Evolutionary conservation across 1,140 invertebrate genomes (phyloP).

Genomic region (Sesamia nonagrioides): DNA sequence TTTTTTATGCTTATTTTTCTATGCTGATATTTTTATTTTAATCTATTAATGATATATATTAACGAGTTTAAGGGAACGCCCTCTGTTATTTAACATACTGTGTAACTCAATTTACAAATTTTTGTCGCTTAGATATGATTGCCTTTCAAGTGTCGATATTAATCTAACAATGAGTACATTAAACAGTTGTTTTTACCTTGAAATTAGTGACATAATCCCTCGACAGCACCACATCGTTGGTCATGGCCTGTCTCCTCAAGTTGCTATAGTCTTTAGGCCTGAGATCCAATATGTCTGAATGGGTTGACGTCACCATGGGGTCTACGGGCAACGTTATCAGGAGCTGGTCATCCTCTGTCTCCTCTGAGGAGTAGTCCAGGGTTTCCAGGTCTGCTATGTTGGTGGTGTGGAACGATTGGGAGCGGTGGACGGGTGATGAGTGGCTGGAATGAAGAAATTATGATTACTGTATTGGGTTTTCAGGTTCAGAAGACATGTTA

Average conservation of each 20-base stretch:
- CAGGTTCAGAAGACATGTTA: no score
- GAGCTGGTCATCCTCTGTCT: constrained; percentile 73
- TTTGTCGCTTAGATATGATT: no score
- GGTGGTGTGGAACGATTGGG: constrained; percentile 83
- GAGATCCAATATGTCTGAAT: constrained; percentile 78
- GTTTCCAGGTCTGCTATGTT: constrained; percentile 74
- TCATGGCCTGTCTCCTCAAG: constrained; percentile 70
- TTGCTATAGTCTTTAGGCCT: constrained; percentile 63
- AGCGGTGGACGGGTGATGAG: constrained; percentile 85
- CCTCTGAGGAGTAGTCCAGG: constrained; percentile 79
- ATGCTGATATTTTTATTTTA: no score
- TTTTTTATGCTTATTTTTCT: no score
- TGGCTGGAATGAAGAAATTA: constrained; percentile 70
- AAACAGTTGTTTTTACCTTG: constrained; percentile 63
- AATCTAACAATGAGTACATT: no score
- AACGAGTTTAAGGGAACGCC: no score
- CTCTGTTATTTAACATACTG: no score
- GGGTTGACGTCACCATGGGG: constrained; percentile 78
- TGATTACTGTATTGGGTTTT: neutral
- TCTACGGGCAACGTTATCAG: constrained; percentile 68
- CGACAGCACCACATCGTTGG: constrained; percentile 71
- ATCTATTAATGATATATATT: no score
- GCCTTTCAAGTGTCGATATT: no score
- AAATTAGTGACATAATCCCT: constrained; percentile 80
- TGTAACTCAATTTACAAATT: no score